Conservation (phyloP, 2,113 vertebrate species). For the Paracanthobrama guichenoti region DNA sequence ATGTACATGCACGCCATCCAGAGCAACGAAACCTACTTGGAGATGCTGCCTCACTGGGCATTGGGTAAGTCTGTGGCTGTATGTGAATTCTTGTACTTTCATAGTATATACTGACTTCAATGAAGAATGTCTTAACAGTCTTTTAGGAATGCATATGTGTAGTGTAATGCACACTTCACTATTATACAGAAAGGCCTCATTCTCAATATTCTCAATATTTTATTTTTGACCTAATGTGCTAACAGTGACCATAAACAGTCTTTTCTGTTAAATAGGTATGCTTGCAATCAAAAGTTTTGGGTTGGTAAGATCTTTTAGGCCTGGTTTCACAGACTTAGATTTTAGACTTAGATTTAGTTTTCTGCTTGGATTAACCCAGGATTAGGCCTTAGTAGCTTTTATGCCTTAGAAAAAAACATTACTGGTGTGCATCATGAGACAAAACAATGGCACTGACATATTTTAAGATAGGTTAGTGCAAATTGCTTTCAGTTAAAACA, state of each 20-base stretch:
- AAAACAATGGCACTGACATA: too few relatives aligned
- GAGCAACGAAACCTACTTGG: slow-evolving; percentile 81
- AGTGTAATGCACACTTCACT: background rate
- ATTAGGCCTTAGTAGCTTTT: too few relatives aligned
- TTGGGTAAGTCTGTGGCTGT: slow-evolving; percentile 78
- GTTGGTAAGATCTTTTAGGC: background rate
- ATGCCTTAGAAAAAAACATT: too few relatives aligned
- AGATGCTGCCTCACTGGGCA: slow-evolving; percentile 85
- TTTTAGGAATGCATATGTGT: background rate
- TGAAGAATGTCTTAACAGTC: background rate
- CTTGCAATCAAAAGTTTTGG: background rate
- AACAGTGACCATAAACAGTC: background rate
- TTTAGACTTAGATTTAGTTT: too few relatives aligned
- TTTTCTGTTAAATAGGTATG: background rate
- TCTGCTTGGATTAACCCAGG: too few relatives aligned
- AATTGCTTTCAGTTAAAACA: too few relatives aligned
- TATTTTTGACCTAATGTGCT: background rate
- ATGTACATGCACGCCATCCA: slow-evolving; percentile 94
- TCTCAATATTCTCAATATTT: too few relatives aligned
- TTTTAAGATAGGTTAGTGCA: too few relatives aligned
- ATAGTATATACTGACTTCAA: background rate
- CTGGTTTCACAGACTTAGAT: too few relatives aligned
- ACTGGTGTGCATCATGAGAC: too few relatives aligned
- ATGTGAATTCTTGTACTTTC: background rate
- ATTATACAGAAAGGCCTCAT: background rate